Base-by-base conservation (phyloP, 2,113 vertebrate species). In the Felis chaus region DNA sequence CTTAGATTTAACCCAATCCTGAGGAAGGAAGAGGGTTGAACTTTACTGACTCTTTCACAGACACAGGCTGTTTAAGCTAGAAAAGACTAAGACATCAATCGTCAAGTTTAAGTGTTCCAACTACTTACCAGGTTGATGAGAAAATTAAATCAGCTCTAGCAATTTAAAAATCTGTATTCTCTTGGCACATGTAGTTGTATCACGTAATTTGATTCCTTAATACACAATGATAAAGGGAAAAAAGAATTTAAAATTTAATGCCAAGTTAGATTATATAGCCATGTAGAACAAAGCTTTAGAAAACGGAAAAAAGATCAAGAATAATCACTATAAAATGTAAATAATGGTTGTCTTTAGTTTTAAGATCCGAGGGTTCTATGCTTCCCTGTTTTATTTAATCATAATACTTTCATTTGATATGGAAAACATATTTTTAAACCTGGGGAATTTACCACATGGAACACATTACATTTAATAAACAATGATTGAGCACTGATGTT, bases 211-310 rank as follows among this genome's bases (percentile, higher is more conserved):
- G 89, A 84, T 86, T 80, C 69, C 41, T 33, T 31, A 66, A 61
- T 63, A 18, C 8, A 86, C 15, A 86, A 50, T 39, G 39, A 85
- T 31, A 48, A 61, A 9, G 15, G 8, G 53, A 4, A 82, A 71
- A 84, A 89, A 86, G 57, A 92, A 88, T 53, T 87, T 39, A 94
- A n/a, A 73, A 87, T 90, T 91, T 41, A 53, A 86, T 92, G 45
- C 29, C 74, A 92, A 29, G 13, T 33, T 27, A 86, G 78, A 78
- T 71, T 69, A 81, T 69, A 81, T 84, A 90, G 68, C 31, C 1
- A 92, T 5, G 1, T 81, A 81, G 88, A 96, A 63, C 0, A 63
- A 96, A 94, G 55, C 45, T 95, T 94, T 80, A 71, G 41, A 83
- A 29, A 78, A 33, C 53, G n/a, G 33, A 7, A 39, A 71, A 74